Evolutionary conservation across 2,797 vertebrate species (phyloP).

Genomic region (Pseudomugil tenellus): DNA sequence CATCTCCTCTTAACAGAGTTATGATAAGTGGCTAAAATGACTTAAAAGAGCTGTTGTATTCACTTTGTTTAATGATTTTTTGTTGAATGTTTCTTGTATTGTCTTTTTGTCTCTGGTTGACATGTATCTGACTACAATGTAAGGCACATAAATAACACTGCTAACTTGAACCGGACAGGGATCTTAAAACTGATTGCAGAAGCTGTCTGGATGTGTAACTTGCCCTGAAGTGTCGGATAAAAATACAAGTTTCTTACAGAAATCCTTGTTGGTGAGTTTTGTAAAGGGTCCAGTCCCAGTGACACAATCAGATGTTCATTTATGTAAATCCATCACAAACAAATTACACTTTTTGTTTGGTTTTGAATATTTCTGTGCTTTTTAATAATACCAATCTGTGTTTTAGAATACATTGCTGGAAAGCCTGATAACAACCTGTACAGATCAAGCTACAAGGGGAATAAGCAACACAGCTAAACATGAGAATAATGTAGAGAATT

Average conservation of each 20-base stretch:
- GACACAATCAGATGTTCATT: not conserved
- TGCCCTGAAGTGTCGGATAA: constrained; percentile 69
- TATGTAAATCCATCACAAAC: not conserved
- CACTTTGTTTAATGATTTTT: constrained; percentile 69
- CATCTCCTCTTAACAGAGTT: constrained; percentile 56
- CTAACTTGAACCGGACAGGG: constrained; percentile 72
- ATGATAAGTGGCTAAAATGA: constrained; percentile 59
- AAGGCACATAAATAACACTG: constrained; percentile 74
- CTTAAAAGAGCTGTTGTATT: constrained; percentile 64
- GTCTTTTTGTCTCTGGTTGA: constrained; percentile 70
- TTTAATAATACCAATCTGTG: not conserved
- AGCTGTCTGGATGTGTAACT: constrained; percentile 61
- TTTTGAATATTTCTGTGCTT: not conserved
- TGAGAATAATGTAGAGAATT: not conserved
- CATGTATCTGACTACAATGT: constrained; percentile 58
- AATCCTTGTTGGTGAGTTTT: constrained; percentile 35
- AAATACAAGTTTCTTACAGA: constrained; percentile 74
- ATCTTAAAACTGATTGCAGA: constrained; percentile 59
- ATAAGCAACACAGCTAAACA: not conserved
- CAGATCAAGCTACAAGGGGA: not conserved
- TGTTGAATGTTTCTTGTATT: constrained; percentile 68
- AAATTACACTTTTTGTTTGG: not conserved
- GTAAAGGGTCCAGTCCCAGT: not conserved
- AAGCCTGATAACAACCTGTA: too few relatives aligned
- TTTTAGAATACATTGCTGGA: not conserved